Base-by-base conservation (phyloP, 2,888 invertebrate genomes). In the Ectemnius lituratus region DNA sequence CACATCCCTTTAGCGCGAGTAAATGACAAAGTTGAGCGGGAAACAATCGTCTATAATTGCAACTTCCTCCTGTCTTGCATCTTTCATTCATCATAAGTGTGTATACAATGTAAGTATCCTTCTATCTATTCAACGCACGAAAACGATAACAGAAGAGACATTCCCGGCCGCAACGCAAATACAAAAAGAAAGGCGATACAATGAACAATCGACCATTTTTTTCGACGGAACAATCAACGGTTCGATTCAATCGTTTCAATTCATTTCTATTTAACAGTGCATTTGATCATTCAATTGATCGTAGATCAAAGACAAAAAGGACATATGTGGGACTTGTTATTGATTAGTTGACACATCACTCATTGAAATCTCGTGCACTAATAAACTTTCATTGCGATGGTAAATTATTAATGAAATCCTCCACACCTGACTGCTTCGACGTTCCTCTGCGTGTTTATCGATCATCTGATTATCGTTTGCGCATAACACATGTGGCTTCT, bases 11-110 rank as follows among this genome's bases (percentile, higher is more conserved):
- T 14, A 5, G 28, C 72, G 67, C 73, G 63, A 68, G 63, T 80
- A 74, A 75, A 78, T 67, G 75, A 76, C 78, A 75, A 72, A 73
- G 59, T 68, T 82, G 72, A 70, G 76, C 78, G 76, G 68, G 67
- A 76, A 78, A 82, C 73, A 73, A 68, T 77, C 49, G 62, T 37
- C 8, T 77, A 80, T 76, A 77, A 79, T 75, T 75, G 66, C 66
- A 70, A 76, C 70, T 59, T 76, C 75, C 37, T 37, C 37, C 37
- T 37, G 37, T 64, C 71, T 79, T 79, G 67, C 74, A 72, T 76
- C 62, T 72, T 67, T 62, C 57, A 70, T 62, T 68, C 77, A 37
- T 70, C 56, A 64, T 67, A 52, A 16, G 52, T 52, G 52, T 52
- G 52, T 52, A 16, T 52, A 52, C 16, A 52, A 66, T 28, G 74